A percentile compares a stretch with the other conserved stretches of the same genome.
Conservation (phyloP, 2,797 vertebrate species). For the Dipus sagitta region DNA sequence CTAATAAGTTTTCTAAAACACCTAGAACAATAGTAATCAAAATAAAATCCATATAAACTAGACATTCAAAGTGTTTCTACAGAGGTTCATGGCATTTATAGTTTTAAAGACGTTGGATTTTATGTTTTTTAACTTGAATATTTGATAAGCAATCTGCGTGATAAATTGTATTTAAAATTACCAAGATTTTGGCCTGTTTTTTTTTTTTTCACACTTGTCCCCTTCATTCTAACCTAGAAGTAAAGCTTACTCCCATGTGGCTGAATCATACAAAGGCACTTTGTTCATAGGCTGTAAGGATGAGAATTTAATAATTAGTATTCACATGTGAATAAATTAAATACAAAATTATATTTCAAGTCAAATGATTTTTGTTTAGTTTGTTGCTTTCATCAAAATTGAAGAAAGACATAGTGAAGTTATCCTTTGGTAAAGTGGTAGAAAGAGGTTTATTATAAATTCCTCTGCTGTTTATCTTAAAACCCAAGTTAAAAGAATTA, state of each 20-base stretch:
- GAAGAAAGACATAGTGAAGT: background rate
- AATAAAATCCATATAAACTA: background rate
- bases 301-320: background rate
- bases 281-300: background rate
- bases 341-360: background rate
- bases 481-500: background rate
- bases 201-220: background rate
- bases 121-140: background rate
- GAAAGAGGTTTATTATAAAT: background rate
- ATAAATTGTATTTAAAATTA: background rate
- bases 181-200: background rate
- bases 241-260: background rate
- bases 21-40: background rate
- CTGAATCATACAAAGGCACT: background rate
- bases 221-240: background rate
- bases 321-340: background rate
- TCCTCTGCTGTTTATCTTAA: background rate
- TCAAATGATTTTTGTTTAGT: background rate
- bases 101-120: constrained; percentile 23
- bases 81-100: background rate
- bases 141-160: background rate
- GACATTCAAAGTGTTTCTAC: background rate
- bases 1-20: background rate
- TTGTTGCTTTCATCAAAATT: background rate
- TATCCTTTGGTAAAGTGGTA: background rate